Conservation (phyloP, 2,113 vertebrate genomes). For the Sprattus sprattus region DNA sequence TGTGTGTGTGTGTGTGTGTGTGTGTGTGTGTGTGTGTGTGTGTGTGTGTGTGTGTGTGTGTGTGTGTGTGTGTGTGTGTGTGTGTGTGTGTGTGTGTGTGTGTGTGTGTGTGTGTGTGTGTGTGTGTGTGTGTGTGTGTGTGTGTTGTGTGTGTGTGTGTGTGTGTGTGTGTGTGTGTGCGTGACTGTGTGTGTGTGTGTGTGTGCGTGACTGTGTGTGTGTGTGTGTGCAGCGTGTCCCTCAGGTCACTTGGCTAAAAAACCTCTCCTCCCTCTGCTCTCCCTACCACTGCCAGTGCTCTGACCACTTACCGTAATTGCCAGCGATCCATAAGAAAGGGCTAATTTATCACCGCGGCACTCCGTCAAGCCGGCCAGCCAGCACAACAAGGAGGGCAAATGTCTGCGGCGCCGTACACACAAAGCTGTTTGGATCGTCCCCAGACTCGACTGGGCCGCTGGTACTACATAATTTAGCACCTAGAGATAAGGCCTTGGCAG, state of each 20-base stretch:
- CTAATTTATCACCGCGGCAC: background rate
- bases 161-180: background rate
- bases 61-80: conserved; percentile 1
- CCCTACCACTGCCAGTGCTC: background rate
- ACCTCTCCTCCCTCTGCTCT: background rate
- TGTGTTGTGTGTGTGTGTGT: conserved; percentile 1
- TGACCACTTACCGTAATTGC: background rate
- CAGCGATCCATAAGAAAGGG: background rate
- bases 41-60: background rate
- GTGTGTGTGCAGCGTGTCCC: background rate
- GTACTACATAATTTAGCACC: background rate
- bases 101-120: background rate
- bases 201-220: too few species aligned
- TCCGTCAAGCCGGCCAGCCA: background rate
- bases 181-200: background rate
- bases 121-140: conserved; percentile 3
- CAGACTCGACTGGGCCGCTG: background rate
- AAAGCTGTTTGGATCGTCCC: background rate
- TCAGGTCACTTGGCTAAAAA: background rate
- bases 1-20: background rate
- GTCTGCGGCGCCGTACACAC: background rate
- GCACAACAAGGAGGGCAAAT: background rate
- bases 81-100: background rate
- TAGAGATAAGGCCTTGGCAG: background rate
- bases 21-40: background rate